Evolutionary conservation across 2,888 invertebrate genomes (phyloP), one percentile per base, ranked within the genome.

Genomic region (Microdon myrmicae): DNA sequence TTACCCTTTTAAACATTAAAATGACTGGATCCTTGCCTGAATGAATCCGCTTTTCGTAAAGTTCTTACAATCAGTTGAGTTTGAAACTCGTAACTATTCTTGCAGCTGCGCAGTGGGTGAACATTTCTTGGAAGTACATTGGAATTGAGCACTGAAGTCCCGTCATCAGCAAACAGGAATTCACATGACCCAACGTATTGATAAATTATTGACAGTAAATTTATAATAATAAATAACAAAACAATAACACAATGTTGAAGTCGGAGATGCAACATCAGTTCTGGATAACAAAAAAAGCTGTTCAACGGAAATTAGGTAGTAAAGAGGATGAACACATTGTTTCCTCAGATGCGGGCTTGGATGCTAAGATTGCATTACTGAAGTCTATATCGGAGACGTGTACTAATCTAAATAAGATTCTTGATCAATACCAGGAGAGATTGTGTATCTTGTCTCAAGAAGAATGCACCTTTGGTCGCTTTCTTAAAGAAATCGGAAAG

Each of bases 311-410:
- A 82, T 83, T 98, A 38, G 96, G 96, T 20, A 91, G 92, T 71
- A 97, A 97, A 82, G 97, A 99, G 82, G 99, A 99, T 78, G 96
- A 96, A 70, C 94, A 94, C 82, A 89, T 99, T 68, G 89, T 96
- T 14, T 90, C 97, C 8, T 96, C 96, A 0, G 99, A 99, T 81
- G 91, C 96, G 1, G 94, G 96, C 75, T 83, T 99, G 19, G 99
- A 99, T 82, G 90, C 97, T 3, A 99, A 99, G 83, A 84, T 78
- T 43, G 74, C 73, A 4, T 68, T 95, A 68, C 94, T 93, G 81
- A 89, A 90, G 79, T 93, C 96, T 71, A 92, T 97, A 79, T 91
- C 94, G 74, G 90, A 92, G 68, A 94, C 94, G 69, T 94, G 94
- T 77, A 83, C 87, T 69, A 90, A 92, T 69, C 83, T 97, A 69